Evolutionary conservation across 2,888 invertebrate genomes (phyloP).

Genomic region (Flexamia atlantica): DNA sequence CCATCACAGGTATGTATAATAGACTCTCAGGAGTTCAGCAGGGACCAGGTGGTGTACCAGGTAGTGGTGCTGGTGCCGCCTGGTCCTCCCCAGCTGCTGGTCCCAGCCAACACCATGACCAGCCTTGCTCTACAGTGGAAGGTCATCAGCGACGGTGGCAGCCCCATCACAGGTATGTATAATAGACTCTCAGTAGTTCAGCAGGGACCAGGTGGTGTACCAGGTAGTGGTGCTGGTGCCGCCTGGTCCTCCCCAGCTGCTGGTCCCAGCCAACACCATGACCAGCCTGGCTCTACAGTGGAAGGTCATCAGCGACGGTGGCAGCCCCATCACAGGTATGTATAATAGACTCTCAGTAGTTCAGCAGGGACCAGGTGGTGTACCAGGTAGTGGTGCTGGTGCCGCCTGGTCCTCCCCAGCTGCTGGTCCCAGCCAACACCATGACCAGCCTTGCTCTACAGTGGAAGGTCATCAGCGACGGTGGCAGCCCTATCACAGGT

Average conservation of each 20-base stretch:
- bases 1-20: constrained; percentile 77
- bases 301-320: constrained; percentile 80
- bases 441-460: too few relatives aligned
- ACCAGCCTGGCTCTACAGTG: constrained; percentile 79
- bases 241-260: constrained; percentile 79
- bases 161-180: constrained; percentile 77
- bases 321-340: constrained; percentile 78
- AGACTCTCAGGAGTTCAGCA: too few relatives aligned
- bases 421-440: too few relatives aligned
- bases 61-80: constrained; percentile 84
- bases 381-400: too few relatives aligned
- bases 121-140: constrained; percentile 80
- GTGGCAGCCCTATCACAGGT: too few relatives aligned
- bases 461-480: too few relatives aligned
- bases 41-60: constrained; percentile 76
- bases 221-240: constrained; percentile 83
- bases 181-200: too few relatives aligned
- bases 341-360: too few relatives aligned
- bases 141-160: constrained; percentile 79
- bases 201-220: constrained; percentile 74
- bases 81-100: constrained; percentile 78
- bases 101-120: constrained; percentile 83
- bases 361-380: too few relatives aligned
- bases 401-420: too few relatives aligned
- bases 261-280: constrained; percentile 83